phyloP scores from a whole-genome alignment of 2,113 vertebrate species.

The Polypterus senegalus region DNA sequence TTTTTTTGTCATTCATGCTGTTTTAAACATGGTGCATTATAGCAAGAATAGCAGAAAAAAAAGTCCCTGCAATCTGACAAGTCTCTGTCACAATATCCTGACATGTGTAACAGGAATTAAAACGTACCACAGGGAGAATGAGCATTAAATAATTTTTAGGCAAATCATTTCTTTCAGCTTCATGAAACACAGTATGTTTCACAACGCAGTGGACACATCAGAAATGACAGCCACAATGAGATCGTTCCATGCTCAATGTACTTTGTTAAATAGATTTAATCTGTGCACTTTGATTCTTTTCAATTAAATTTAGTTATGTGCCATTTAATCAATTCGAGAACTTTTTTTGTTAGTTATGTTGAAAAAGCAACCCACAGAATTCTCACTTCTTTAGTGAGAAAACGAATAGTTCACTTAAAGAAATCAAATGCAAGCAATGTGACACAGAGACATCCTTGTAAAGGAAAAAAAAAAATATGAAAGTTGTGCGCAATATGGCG shows the following conservation, averaged over 20 bases:
- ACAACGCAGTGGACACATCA: constrained; percentile 33
- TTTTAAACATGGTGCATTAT: background rate
- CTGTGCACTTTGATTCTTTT: constrained; percentile 21
- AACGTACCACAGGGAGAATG: constrained; percentile 28
- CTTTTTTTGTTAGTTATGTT: background rate
- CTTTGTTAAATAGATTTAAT: constrained; percentile 29
- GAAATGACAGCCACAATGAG: constrained; percentile 26
- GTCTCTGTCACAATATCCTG: constrained; percentile 49
- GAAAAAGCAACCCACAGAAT: background rate
- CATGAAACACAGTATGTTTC: constrained; percentile 18
- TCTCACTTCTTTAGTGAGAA: background rate
- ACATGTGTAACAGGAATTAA: constrained; percentile 44
- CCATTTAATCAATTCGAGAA: background rate
- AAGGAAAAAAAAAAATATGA: background rate
- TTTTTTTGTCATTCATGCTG: background rate
- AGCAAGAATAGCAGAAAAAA: constrained; percentile 41
- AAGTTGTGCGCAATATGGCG: background rate
- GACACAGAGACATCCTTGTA: background rate
- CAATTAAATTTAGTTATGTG: constrained; percentile 21
- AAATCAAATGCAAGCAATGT: background rate
- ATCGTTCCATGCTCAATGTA: constrained; percentile 18
- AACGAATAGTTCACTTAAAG: background rate
- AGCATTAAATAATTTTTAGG: constrained; percentile 33
- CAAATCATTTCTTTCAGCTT: constrained; percentile 39
- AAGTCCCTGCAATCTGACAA: constrained; percentile 49